phyloP scores from a whole-genome alignment of 2,113 vertebrate species.

The Eptatretus burgeri region DNA sequence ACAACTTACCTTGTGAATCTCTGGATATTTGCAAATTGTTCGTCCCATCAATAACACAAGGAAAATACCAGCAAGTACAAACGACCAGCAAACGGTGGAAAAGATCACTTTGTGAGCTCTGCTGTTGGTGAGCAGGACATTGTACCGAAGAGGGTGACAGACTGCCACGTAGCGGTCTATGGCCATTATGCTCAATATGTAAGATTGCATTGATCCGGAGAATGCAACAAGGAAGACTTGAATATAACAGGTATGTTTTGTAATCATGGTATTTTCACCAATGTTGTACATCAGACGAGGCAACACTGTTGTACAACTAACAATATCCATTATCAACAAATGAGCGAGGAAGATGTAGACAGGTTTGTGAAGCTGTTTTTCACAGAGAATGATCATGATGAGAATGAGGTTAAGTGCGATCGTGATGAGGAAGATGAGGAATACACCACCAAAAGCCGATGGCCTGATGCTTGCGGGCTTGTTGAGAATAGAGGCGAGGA shows the following conservation, averaged over 20 bases:
- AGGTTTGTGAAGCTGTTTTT: neutral
- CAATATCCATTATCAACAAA: neutral
- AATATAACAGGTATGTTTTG: neutral
- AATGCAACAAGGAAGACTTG: neutral
- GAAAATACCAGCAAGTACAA: neutral
- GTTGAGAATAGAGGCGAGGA: too few relatives aligned
- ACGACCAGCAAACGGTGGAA: neutral
- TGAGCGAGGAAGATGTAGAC: neutral
- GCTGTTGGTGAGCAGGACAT: constrained; percentile 1
- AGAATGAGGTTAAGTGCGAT: neutral
- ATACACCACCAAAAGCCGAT: neutral
- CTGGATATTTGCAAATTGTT: neutral
- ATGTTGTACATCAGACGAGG: constrained; percentile 1
- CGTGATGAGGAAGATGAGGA: neutral
- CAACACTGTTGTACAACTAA: neutral
- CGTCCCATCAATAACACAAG: neutral
- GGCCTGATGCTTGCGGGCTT: neutral
- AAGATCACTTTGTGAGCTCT: neutral
- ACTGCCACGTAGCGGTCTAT: neutral
- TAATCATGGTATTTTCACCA: neutral
- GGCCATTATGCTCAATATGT: neutral
- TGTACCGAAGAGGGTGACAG: neutral
- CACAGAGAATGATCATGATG: neutral
- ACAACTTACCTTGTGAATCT: neutral
- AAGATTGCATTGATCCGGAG: neutral